phyloP scores from a whole-genome alignment of 2,888 invertebrate genomes.

The Strigamia crassipes region DNA sequence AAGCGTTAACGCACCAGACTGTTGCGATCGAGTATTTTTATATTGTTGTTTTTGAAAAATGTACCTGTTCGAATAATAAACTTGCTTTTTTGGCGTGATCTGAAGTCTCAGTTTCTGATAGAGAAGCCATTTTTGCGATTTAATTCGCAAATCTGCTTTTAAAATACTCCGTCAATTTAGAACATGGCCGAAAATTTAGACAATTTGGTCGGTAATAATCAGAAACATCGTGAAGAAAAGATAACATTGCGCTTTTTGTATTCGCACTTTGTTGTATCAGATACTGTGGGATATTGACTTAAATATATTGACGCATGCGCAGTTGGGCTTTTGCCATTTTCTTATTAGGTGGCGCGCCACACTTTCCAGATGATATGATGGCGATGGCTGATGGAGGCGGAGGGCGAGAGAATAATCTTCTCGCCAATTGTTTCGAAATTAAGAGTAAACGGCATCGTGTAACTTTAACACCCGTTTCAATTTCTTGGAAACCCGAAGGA shows the following conservation, averaged over 20 bases:
- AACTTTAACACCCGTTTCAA: not conserved
- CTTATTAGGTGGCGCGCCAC: not conserved
- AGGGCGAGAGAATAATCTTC: conserved; percentile 26
- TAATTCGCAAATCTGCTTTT: not conserved
- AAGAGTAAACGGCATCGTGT: conserved; percentile 32
- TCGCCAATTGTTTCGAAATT: conserved; percentile 35
- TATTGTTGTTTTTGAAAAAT: not conserved
- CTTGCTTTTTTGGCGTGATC: not conserved
- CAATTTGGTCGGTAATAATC: not conserved
- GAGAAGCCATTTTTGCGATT: not conserved
- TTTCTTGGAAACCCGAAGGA: conserved; percentile 25
- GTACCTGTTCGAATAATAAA: not conserved
- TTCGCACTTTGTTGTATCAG: too few species aligned
- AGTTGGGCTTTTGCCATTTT: not conserved
- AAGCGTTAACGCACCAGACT: not conserved
- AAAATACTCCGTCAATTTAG: not conserved
- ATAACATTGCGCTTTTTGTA: too few species aligned
- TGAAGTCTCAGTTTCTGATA: not conserved
- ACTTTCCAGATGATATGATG: conserved; percentile 17
- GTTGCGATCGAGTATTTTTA: not conserved
- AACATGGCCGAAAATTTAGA: not conserved
- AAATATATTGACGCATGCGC: not conserved
- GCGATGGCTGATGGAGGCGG: conserved; percentile 38
- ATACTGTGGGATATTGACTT: too few species aligned
- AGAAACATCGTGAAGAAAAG: not conserved